Base-by-base conservation (phyloP, 1,140 invertebrate species). In the Polypedilum pembai region DNA sequence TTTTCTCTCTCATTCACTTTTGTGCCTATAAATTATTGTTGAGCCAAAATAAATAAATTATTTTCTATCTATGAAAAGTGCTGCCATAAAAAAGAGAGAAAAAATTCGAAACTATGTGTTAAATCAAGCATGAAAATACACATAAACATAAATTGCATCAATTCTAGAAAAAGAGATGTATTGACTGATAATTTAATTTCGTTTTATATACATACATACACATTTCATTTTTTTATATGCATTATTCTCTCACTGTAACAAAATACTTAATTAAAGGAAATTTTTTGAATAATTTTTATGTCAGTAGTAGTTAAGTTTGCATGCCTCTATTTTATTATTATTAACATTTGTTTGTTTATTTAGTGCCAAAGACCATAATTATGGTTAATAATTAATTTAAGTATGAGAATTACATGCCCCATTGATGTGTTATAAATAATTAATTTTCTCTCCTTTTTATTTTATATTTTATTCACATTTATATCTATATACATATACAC, bases 401-500 rank as follows among this genome's bases (percentile, higher is more conserved):
- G 45, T 12, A n/a, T 56, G 12, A 56, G 45, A 15, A n/a, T n/a
- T 56, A 56, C 45, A 56, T 56, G 15, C 45, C 45, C 45, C 45
- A 56, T 56, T n/a, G n/a, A 56, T 56, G 45, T 56, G 45, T 56
- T 56, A 56, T 56, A 56, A 56, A 56, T 56, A 56, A 56, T 56
- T 56, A 56, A 56, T 56, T 56, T 56, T n/a, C 24, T 33, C 24
- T 33, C 24, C 24, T 33, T 33, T 33, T 33, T 33, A 33, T 33
- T 33, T 33, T 33, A 33, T 33, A 33, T 33, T 33, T 33, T 33
- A 33, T 33, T 8, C 41, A 45, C 15, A 45, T 45, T 56, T 56
- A 56, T n/a, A 56, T 15, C 12, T n/a, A 12, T 56, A 33, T 33
- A 33, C 24, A 15, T 56, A 56, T 15, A 12, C 41, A 15, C 45